phyloP scores from a whole-genome alignment of 2,888 invertebrate genomes.

The Rhagophthalmus giganteus region DNA sequence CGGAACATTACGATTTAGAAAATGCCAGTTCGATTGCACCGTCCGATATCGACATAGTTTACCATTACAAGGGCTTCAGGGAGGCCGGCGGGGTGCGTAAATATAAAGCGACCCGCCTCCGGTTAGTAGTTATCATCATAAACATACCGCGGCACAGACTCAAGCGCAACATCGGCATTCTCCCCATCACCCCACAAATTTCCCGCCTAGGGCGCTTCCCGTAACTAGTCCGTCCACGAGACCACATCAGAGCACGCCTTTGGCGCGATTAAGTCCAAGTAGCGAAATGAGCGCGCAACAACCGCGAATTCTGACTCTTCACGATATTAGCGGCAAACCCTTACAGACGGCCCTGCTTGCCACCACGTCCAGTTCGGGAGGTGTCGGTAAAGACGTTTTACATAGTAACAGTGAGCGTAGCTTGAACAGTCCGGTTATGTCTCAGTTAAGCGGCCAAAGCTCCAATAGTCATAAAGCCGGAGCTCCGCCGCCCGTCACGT shows the following conservation, averaged over 20 bases:
- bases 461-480: constrained; percentile 77
- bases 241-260: constrained; percentile 85
- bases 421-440: constrained; percentile 90
- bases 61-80: constrained; percentile 93
- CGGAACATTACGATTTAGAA: constrained; percentile 94
- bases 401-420: constrained; percentile 91
- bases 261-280: constrained; percentile 88
- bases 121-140: constrained; percentile 75
- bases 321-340: constrained; percentile 92
- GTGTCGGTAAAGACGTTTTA: constrained; percentile 84
- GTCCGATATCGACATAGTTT: constrained; percentile 94
- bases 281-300: constrained; percentile 90
- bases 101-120: constrained; percentile 85
- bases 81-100: constrained; percentile 82
- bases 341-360: constrained; percentile 86
- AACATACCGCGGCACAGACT: constrained; percentile 67
- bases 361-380: constrained; percentile 86
- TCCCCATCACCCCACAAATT: constrained; percentile 74
- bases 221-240: constrained; percentile 72
- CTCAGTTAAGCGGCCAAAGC: constrained; percentile 85
- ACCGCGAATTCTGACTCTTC: constrained; percentile 87
- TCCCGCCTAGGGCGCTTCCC: constrained; percentile 73
- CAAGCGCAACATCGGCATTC: constrained; percentile 77
- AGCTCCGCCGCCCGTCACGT: constrained; percentile 68
- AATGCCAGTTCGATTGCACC: constrained; percentile 97